Percentiles rank a stretch among this genome's conserved stretches.
Evolutionary conservation across 1,140 invertebrate species (phyloP).

Genomic region (Penaeus japonicus): DNA sequence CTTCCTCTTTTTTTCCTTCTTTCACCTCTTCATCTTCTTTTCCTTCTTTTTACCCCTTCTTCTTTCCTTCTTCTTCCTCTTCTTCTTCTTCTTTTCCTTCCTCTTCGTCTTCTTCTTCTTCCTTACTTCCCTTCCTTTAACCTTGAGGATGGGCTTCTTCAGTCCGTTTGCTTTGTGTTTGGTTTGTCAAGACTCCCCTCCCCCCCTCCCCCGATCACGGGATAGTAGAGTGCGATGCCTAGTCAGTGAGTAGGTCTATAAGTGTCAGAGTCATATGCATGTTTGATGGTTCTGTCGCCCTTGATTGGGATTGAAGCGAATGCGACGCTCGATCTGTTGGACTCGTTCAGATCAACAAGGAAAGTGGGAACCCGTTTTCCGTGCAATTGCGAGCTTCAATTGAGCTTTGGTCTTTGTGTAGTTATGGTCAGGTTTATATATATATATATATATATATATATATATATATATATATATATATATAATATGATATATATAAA

Average conservation of each 20-base stretch:
- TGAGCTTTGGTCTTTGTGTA: not conserved
- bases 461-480: not conserved
- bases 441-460: slow-evolving; percentile 15
- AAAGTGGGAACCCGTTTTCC: too few species aligned
- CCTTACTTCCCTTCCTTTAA: not conserved
- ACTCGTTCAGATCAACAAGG: too few species aligned
- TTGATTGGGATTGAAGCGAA: not conserved
- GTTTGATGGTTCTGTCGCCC: not conserved
- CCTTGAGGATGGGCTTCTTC: not conserved
- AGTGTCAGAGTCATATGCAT: not conserved
- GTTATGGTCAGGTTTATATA: not conserved
- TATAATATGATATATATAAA: not conserved
- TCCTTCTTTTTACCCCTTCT: not conserved
- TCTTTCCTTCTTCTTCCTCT: not conserved
- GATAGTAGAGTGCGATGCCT: too few species aligned
- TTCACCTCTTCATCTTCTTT: too few species aligned
- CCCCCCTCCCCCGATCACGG: too few species aligned
- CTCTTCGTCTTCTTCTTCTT: not conserved
- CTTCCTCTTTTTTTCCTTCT: not conserved
- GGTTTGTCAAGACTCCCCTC: too few species aligned
- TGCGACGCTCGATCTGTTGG: not conserved
- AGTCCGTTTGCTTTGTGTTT: too few species aligned
- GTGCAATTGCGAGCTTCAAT: not conserved
- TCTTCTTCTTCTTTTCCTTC: not conserved
- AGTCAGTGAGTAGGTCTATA: not conserved